Evolutionary conservation across 2,888 invertebrate genomes (phyloP).

Genomic region (Bursaphelenchus okinawaensis): DNA sequence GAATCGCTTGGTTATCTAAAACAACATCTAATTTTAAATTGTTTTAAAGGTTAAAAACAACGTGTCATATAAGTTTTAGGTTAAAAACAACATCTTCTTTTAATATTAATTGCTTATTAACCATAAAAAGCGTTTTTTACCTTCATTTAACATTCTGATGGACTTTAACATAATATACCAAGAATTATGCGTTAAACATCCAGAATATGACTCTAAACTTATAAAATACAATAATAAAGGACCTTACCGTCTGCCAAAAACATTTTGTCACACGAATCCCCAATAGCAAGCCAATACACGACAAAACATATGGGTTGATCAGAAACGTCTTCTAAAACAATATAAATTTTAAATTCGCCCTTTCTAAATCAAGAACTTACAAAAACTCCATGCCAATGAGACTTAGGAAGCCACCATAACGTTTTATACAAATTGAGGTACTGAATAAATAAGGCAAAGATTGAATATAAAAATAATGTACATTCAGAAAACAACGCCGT

Average conservation of each 20-base stretch:
- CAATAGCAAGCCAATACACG: constrained; percentile 76
- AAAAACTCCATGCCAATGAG: constrained; percentile 79
- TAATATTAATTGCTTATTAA: too few species aligned
- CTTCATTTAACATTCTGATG: too few species aligned
- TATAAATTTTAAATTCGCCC: neutral
- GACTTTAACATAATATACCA: too few species aligned
- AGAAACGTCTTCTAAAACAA: constrained; percentile 84
- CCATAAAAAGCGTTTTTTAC: too few species aligned
- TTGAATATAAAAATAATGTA: constrained; percentile 74
- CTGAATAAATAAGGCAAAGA: constrained; percentile 75
- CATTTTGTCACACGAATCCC: constrained; percentile 72
- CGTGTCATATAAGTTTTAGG: neutral
- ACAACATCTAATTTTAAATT: too few species aligned
- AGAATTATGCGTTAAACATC: constrained; percentile 18
- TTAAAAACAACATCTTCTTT: too few species aligned
- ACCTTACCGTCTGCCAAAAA: constrained; percentile 61
- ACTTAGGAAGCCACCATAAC: constrained; percentile 93
- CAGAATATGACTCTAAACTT: constrained; percentile 30
- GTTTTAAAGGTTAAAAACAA: too few species aligned
- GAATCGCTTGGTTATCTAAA: constrained; percentile 17
- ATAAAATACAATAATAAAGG: neutral
- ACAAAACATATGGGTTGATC: constrained; percentile 80
- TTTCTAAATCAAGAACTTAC: constrained; percentile 63
- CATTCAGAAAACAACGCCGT: constrained; percentile 77
- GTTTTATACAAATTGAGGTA: constrained; percentile 89